A percentile compares a stretch with the other conserved stretches of the same genome.
phyloP scores from a whole-genome alignment of 2,888 invertebrate species.

The Harpalus rubripes region DNA sequence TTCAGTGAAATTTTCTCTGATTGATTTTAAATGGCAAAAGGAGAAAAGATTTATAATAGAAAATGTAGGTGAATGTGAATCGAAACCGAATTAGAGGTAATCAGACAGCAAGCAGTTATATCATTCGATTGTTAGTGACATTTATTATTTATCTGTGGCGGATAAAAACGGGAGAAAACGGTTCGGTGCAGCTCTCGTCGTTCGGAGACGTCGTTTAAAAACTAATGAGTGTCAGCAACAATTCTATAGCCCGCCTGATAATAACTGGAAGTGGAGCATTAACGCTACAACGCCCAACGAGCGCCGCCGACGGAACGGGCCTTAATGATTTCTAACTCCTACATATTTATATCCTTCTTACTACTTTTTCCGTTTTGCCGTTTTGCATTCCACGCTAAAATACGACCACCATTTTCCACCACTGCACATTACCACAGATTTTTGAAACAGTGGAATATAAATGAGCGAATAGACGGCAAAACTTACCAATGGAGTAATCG shows the following conservation, averaged over 20 bases:
- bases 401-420: neutral
- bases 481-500: neutral
- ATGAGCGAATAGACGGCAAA: neutral
- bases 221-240: constrained; percentile 46
- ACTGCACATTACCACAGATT: neutral
- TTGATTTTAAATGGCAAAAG: neutral
- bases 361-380: constrained; percentile 18
- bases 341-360: constrained; percentile 46
- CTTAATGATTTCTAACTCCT: constrained; percentile 37
- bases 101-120: constrained; percentile 24
- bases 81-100: constrained; percentile 35
- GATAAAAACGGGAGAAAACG: constrained; percentile 21
- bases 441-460: neutral
- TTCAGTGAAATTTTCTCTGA: neutral
- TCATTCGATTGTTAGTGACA: constrained; percentile 35
- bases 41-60: constrained; percentile 18
- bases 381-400: constrained; percentile 29
- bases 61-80: constrained; percentile 30
- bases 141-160: constrained; percentile 41
- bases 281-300: constrained; percentile 3
- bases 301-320: neutral
- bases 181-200: neutral
- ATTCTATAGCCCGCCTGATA: constrained; percentile 20
- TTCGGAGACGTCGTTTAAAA: constrained; percentile 25
- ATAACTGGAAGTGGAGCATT: constrained; percentile 32